Evolutionary conservation across 2,888 invertebrate species (phyloP), one percentile per base, ranked within the genome.

Genomic region (Drosophila paracracens): DNA sequence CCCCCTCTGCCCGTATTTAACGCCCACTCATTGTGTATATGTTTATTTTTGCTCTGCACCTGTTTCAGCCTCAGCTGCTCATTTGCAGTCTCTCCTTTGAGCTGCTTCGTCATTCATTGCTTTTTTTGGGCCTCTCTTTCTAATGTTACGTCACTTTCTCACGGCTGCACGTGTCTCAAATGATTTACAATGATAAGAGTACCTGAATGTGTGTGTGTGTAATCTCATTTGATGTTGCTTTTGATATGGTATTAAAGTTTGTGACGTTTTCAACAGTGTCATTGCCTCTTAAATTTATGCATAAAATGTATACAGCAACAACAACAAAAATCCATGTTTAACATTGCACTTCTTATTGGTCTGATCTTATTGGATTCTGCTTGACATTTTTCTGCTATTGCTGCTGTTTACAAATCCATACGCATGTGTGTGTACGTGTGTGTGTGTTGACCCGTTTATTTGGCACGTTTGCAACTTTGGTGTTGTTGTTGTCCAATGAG

Each of bases 81-180:
- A 52, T 51, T 59, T 64, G 48, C 43, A 48, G 61, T 53, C 33
- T 73, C 65, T 70, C 40, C 46, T 51, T 67, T 70, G 57, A 57
- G 60, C 53, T 65, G 63, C 60, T 64, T 64, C 58, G 72, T 58
- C 63, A 70, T 64, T 72, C 54, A 50, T 70, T 40, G 68, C 43
- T 70, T 46, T 64, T 38, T 69, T 46, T 72, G 48, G 70, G 60
- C 56, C 69, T 71, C 79, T 90, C 80, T 81, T 70, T 88, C 82
- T 78, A 82, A 80, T 77, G 83, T 90, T 90, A 88, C 91, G 91
- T 91, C 91, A 91, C 85, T 87, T 89, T 87, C 86, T 81, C 86
- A 88, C 90, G 88, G 61, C 71, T 79, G 88, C 83, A 88, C 83
- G 87, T 85, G 84, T 83, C 56, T 79, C 16, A 16, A 25, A 59